Conservation (phyloP, 2,888 invertebrate genomes). For the Cetonia aurata region DNA sequence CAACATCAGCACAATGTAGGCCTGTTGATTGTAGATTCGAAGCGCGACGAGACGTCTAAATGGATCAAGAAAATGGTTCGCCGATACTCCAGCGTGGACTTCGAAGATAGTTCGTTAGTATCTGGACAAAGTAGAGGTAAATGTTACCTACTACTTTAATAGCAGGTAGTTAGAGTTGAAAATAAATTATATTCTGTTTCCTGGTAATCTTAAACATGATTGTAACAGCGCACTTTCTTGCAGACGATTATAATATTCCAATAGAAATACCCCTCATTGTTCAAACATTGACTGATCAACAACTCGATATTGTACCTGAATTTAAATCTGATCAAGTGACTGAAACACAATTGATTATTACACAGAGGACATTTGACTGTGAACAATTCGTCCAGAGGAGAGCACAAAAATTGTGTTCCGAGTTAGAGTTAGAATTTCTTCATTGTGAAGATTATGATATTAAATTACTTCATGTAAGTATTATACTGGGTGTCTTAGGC, state of each 20-base stretch:
- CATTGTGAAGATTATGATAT: slow-evolving; percentile 67
- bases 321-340: slow-evolving; percentile 63
- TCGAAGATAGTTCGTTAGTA: slow-evolving; percentile 65
- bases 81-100: slow-evolving; percentile 65
- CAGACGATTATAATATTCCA: slow-evolving; percentile 66
- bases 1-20: slow-evolving; percentile 54
- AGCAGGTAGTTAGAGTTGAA: slow-evolving; percentile 30
- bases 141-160: slow-evolving; percentile 29
- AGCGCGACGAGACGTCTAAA: slow-evolving; percentile 61
- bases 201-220: background rate
- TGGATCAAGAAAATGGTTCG: slow-evolving; percentile 66
- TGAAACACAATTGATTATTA: slow-evolving; percentile 65
- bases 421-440: slow-evolving; percentile 63
- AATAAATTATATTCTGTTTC: background rate
- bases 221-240: slow-evolving; percentile 33
- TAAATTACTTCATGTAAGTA: slow-evolving; percentile 64
- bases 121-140: slow-evolving; percentile 66
- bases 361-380: slow-evolving; percentile 65
- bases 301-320: slow-evolving; percentile 64
- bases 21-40: slow-evolving; percentile 64
- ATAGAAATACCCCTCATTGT: slow-evolving; percentile 65
- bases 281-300: slow-evolving; percentile 64
- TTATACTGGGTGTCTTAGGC: background rate
- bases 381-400: slow-evolving; percentile 66
- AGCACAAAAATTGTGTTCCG: slow-evolving; percentile 64